Percentiles rank a stretch among this genome's conserved stretches.
Evolutionary conservation across 1,140 invertebrate species (phyloP).

Genomic region (Branchinecta lindahli): DNA sequence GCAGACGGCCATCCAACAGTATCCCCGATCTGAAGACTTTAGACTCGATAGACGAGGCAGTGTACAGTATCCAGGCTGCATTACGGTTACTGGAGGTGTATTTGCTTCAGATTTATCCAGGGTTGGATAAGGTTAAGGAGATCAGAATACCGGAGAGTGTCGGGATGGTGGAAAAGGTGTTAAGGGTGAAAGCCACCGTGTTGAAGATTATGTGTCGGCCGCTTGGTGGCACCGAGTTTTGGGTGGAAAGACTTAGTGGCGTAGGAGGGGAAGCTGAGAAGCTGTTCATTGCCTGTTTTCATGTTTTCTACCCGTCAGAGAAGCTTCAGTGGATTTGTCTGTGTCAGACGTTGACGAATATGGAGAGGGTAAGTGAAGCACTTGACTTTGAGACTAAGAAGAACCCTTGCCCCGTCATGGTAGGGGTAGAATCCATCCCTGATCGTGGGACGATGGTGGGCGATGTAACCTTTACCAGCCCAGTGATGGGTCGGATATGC

Average conservation of each 20-base stretch:
- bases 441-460: too few relatives aligned
- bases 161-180: slow-evolving; percentile 4
- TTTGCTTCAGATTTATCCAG: slow-evolving; percentile 76
- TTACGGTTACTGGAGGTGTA: slow-evolving; percentile 64
- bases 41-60: slow-evolving; percentile 25
- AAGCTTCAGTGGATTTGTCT: slow-evolving; percentile 81
- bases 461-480: too few relatives aligned
- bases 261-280: slow-evolving; percentile 77
- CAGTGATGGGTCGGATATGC: too few relatives aligned
- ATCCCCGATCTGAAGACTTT: too few relatives aligned
- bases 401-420: too few relatives aligned
- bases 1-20: background rate
- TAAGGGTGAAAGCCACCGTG: slow-evolving; percentile 6
- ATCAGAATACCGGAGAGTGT: background rate
- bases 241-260: slow-evolving; percentile 27
- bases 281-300: slow-evolving; percentile 80
- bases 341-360: slow-evolving; percentile 53
- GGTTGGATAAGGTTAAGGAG: slow-evolving; percentile 9
- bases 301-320: slow-evolving; percentile 88
- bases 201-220: slow-evolving; percentile 12
- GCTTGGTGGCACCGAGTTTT: slow-evolving; percentile 14
- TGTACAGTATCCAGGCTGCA: slow-evolving; percentile 68
- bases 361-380: slow-evolving; percentile 28
- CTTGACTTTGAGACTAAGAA: too few relatives aligned
- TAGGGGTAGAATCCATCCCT: too few relatives aligned